Conservation (phyloP, 2,113 vertebrate species). For the Pelmatolapia mariae region DNA sequence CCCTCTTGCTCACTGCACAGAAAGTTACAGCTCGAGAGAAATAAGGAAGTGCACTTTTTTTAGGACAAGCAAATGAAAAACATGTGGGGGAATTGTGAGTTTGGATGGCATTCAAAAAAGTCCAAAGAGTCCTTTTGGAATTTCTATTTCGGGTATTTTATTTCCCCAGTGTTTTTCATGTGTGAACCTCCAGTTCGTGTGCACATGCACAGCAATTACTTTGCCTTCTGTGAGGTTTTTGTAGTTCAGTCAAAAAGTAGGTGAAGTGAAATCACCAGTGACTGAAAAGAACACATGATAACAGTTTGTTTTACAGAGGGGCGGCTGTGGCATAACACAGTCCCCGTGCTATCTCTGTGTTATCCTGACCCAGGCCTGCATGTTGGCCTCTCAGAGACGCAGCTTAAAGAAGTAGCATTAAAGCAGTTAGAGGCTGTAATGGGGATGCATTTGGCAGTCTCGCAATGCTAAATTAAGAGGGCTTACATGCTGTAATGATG, state of each 20-base stretch:
- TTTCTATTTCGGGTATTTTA: conserved; percentile 50
- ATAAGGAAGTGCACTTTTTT: conserved; percentile 12
- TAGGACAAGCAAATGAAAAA: conserved; percentile 55
- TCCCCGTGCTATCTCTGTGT: background rate
- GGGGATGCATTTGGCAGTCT: conserved; percentile 46
- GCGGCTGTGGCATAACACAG: background rate
- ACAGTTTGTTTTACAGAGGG: background rate
- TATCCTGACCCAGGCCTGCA: background rate
- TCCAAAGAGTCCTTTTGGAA: conserved; percentile 38
- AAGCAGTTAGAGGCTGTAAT: conserved; percentile 43
- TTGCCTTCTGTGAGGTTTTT: background rate
- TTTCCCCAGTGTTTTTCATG: conserved; percentile 29
- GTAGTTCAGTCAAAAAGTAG: conserved; percentile 8
- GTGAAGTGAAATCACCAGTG: background rate
- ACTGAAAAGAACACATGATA: background rate
- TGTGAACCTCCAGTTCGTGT: background rate
- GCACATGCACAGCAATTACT: background rate
- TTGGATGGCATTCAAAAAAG: conserved; percentile 53
- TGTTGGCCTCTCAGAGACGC: background rate
- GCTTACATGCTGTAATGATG: conserved; percentile 50
- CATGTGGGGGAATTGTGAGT: conserved; percentile 56
- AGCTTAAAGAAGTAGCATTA: conserved; percentile 42
- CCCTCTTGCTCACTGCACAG: conserved; percentile 1
- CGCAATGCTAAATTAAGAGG: conserved; percentile 59
- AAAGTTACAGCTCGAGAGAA: conserved; percentile 22